A percentile compares a stretch with the other conserved stretches of the same genome.
Conservation (phyloP, 2,113 vertebrate species). For the Proteles cristata region DNA sequence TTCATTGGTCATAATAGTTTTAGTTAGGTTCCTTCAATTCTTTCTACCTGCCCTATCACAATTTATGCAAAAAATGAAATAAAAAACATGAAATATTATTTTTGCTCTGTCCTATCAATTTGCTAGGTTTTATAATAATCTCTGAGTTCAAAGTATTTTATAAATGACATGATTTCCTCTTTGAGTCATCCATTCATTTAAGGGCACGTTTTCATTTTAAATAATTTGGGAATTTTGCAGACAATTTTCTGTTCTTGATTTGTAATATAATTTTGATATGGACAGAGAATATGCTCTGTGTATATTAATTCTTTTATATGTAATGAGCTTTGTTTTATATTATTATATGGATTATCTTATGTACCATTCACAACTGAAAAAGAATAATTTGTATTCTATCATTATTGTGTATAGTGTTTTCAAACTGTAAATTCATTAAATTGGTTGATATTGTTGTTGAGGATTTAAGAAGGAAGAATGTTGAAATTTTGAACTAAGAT, state of each 20-base stretch:
- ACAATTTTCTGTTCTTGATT: not conserved
- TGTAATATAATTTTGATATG: not conserved
- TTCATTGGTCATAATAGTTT: not conserved
- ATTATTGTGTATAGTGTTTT: not conserved
- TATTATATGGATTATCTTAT: not conserved
- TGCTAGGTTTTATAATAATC: not conserved
- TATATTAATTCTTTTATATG: not conserved
- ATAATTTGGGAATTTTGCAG: not conserved
- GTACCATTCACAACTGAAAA: not conserved
- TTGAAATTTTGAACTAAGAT: not conserved
- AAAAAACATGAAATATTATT: not conserved
- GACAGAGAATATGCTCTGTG: not conserved
- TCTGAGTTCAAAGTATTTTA: not conserved
- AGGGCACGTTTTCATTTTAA: not conserved
- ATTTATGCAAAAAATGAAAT: not conserved
- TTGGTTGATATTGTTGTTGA: not conserved
- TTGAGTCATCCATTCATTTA: not conserved
- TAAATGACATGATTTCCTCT: not conserved
- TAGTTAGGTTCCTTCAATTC: not conserved
- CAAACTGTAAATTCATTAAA: not conserved
- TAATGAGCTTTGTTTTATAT: not conserved
- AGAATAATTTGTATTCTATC: not conserved
- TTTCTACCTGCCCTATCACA: not conserved
- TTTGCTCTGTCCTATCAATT: not conserved
- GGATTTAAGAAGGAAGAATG: not conserved